phyloP scores from a whole-genome alignment of 2,888 invertebrate species.

The Stictocephala bisonia region DNA sequence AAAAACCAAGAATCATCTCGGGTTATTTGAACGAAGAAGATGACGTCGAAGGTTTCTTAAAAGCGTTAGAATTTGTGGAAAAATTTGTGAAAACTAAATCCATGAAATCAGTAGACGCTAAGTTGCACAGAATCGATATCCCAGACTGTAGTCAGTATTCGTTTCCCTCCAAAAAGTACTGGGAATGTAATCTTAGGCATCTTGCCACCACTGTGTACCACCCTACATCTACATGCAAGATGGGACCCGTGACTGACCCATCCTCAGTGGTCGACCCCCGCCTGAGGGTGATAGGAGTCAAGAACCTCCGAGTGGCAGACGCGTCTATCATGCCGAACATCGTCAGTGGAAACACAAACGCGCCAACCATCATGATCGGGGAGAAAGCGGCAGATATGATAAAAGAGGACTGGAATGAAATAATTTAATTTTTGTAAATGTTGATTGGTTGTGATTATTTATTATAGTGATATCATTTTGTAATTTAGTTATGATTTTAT shows the following conservation, averaged over 20 bases:
- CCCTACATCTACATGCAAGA: constrained; percentile 62
- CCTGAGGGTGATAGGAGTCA: constrained; percentile 62
- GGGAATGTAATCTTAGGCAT: constrained; percentile 56
- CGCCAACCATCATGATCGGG: constrained; percentile 59
- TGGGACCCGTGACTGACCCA: constrained; percentile 61
- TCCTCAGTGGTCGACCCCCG: constrained; percentile 62
- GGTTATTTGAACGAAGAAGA: constrained; percentile 48
- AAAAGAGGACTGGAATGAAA: constrained; percentile 51
- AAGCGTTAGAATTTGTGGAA: constrained; percentile 55
- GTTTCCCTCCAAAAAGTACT: constrained; percentile 56
- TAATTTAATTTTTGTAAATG: too few relatives aligned
- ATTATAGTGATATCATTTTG: too few relatives aligned
- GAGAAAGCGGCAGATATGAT: constrained; percentile 54
- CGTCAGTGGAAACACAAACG: constrained; percentile 62
- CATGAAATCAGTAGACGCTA: constrained; percentile 53
- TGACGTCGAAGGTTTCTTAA: constrained; percentile 59
- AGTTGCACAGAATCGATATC: constrained; percentile 49
- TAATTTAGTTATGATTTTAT: too few relatives aligned
- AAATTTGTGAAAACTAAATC: constrained; percentile 53
- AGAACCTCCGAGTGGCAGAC: constrained; percentile 64
- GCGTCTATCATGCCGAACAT: constrained; percentile 64
- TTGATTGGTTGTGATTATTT: too few relatives aligned
- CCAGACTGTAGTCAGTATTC: constrained; percentile 53
- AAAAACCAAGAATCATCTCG: constrained; percentile 47
- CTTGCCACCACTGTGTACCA: constrained; percentile 57